Base-by-base conservation (phyloP, 2,113 vertebrate genomes). In the Scophthalmus maximus region DNA sequence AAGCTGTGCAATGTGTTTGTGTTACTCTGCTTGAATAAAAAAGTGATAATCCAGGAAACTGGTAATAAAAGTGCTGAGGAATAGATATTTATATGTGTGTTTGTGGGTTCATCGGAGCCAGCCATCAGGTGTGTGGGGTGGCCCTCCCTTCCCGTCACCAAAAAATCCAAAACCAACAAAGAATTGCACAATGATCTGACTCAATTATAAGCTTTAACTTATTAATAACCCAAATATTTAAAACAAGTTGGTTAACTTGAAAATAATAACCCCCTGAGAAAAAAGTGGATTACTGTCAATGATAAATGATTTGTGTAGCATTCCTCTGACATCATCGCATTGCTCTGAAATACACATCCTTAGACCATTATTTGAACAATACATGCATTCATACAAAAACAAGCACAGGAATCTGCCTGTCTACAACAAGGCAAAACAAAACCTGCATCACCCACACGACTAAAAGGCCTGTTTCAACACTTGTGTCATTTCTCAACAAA, bases 351-450 rank as follows among this genome's bases (percentile, higher is more conserved):
- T 51, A 87, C 73, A 79, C 62, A 73, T 79, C 76, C 73, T 73
- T 26, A 75, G 64, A 74, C 60, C 77, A 79, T 47, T 72, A 73
- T 57, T 46, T 73, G 61, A 82, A 90, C 77, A 89, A 88, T 83
- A 49, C 66, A 57, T 6, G 46, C 74, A 87, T 87, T 84, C 81
- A 83, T 69, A 36, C 17, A 64, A 82, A 77, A 50, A 85, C 78
- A 84, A 76, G 79, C 59, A 79, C 81, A 87, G 79, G 69, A 87
- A 85, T 88, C 53, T 44, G 73, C 46, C 69, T 56, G 58, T 83
- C 61, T 65, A 58, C 73, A 70, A 74, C n/a, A 23, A 73, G 61
- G 65, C 71, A 76, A 82, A 62, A 84, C 68, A 85, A 88, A 80
- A 50, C 79, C 69, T 59, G 61, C 68, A 83, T 78, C 42, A 25